Percentiles rank a stretch among this genome's conserved stretches.
These are phyloP conservation scores for Indicator indicator DNA, from an alignment of 2,113 vertebrate genomes.

Conservation along the genomic window DNA sequence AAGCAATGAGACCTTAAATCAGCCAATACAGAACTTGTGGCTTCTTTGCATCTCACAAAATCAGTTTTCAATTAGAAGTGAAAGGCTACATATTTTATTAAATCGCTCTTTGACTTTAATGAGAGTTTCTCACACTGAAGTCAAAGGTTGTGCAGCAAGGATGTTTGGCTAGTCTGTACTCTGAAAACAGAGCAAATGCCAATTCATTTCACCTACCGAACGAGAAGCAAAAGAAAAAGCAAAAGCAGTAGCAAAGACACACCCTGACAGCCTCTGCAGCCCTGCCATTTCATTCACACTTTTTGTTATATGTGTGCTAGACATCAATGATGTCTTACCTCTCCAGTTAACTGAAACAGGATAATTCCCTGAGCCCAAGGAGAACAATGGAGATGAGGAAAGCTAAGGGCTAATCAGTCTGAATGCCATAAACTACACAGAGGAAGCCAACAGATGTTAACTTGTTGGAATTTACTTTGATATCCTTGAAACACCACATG, in stretches of 20 bases:
- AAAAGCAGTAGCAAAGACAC: not conserved
- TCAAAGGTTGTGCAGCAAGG: not conserved
- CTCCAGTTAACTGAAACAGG: conserved; percentile 55
- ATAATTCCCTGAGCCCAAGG: conserved; percentile 48
- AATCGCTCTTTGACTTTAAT: not conserved
- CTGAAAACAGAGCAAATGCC: not conserved
- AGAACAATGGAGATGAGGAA: conserved; percentile 54
- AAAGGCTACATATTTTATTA: not conserved
- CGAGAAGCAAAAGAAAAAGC: not conserved
- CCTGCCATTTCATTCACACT: conserved; percentile 48
- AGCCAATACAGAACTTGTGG: not conserved
- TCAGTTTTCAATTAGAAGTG: not conserved
- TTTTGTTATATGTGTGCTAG: conserved; percentile 45
- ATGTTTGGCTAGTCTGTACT: not conserved
- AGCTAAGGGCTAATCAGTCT: conserved; percentile 10
- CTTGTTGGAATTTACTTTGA: not conserved
- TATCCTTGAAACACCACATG: not conserved
- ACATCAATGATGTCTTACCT: conserved; percentile 45
- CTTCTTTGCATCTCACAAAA: not conserved
- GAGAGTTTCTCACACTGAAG: not conserved
- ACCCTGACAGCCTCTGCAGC: not conserved
- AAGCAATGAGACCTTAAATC: not conserved
- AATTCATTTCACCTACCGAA: not conserved
- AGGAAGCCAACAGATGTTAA: not conserved
- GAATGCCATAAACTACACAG: not conserved